Base-by-base conservation (phyloP, 1,140 invertebrate species). In the Ceratosolen fusciceps region DNA sequence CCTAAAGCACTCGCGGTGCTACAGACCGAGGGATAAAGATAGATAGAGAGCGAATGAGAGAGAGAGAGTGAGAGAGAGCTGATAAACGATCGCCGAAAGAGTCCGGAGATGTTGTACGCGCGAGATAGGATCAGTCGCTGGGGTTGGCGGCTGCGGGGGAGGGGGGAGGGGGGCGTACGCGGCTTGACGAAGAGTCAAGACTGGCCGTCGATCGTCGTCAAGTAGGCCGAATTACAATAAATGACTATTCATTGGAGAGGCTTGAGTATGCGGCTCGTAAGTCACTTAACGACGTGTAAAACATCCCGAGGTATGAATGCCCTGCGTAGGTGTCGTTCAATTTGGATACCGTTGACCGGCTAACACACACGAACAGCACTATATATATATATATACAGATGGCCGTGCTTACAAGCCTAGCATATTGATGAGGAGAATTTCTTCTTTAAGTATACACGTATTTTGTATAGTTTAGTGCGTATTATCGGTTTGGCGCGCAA, bases 221-320 rank as follows among this genome's bases (percentile, higher is more conserved):
- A 79, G 72, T 79, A 68, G 71, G 77, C 24, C 72, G 72, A 73
- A 79, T 79, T 79, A 79, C 62, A 79, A 79, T 79, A 79, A 79
- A 79, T 79, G 77, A 74, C 71, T 79, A 79, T 79, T 79, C 77
- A 74, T 79, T 49, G 70, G 49, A 39, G 49, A 70, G 49, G 21
- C 1, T 1, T 5, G 49, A 39, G 43, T 67, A 49, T 29, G 21
- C 21, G 49, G 67, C 49, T 56, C 62, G 52, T 56, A 70, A 58
- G 75, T 67, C 77, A 73, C 54, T 74, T 74, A 79, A 79, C 47
- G 62, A 74, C 62, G 60, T 79, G 72, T 74, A 68, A 79, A 79
- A 79, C 49, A 74, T 26, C 70, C 16, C 19, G n/a, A 24, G 58
- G 29, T 43, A 65, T 39, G 58, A 79, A 79, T 65, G 68, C 56